A percentile compares a stretch with the other conserved stretches of the same genome.
Conservation (phyloP, 2,888 invertebrate genomes). For the Lochmaea crataegi region DNA sequence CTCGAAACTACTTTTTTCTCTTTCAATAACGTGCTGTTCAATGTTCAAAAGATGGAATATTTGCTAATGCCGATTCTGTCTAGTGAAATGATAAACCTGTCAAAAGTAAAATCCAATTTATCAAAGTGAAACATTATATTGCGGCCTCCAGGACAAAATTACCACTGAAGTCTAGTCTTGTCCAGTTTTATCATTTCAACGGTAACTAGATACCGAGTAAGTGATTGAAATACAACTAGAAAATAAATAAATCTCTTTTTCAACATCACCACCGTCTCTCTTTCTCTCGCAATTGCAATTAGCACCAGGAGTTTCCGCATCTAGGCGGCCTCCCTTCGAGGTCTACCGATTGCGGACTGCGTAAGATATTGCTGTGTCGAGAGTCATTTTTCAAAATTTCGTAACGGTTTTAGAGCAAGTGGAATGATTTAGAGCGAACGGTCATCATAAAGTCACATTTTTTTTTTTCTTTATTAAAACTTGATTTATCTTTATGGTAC, state of each 20-base stretch:
- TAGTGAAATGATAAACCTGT: not conserved
- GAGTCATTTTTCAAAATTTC: constrained; percentile 20
- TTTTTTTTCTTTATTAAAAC: not conserved
- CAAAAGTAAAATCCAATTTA: constrained; percentile 6
- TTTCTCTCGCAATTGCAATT: constrained; percentile 20
- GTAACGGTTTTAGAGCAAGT: constrained; percentile 17
- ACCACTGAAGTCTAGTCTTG: constrained; percentile 39
- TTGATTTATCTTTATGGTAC: constrained; percentile 10
- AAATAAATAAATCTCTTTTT: constrained; percentile 24
- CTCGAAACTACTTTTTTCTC: not conserved
- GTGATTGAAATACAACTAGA: constrained; percentile 37
- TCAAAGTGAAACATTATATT: constrained; percentile 5
- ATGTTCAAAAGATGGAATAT: not conserved
- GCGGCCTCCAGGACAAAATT: constrained; percentile 23
- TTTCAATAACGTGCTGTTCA: not conserved
- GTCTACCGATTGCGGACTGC: constrained; percentile 14
- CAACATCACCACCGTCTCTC: not conserved
- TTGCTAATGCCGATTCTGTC: not conserved
- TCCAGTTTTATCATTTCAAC: constrained; percentile 45
- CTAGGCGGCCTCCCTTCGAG: constrained; percentile 21
- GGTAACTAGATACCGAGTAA: constrained; percentile 40
- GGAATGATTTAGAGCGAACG: constrained; percentile 13
- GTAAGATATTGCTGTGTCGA: constrained; percentile 12
- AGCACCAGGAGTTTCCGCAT: constrained; percentile 21
- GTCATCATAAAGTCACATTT: not conserved